These are phyloP conservation scores for Leptodactylus fallax DNA, from an alignment of 2,797 vertebrate genomes.

Conservation along the genomic window DNA sequence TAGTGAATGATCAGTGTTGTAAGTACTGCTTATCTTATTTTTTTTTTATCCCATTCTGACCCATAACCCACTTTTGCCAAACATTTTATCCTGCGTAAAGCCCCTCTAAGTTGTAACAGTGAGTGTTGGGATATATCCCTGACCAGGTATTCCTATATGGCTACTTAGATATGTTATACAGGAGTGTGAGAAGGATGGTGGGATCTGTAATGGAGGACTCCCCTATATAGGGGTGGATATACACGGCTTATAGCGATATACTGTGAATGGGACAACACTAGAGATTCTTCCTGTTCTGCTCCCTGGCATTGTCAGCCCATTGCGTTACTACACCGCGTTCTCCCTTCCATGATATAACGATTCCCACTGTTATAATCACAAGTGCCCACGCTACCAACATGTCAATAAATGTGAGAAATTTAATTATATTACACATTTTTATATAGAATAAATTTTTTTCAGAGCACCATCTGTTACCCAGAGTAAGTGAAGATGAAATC, in stretches of 20 bases:
- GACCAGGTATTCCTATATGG: neutral
- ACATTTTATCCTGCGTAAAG: too few species aligned
- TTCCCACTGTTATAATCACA: slow-evolving; percentile 60
- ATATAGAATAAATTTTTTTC: slow-evolving; percentile 54
- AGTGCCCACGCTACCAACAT: slow-evolving; percentile 59
- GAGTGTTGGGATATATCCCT: too few species aligned
- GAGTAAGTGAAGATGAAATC: slow-evolving; percentile 24
- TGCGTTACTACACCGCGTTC: neutral
- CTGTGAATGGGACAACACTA: neutral
- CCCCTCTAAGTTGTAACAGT: too few species aligned
- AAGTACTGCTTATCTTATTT: too few species aligned
- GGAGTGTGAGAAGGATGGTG: neutral
- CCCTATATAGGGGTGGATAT: neutral
- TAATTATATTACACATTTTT: slow-evolving; percentile 61
- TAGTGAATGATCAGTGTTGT: too few species aligned
- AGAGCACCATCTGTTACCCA: slow-evolving; percentile 54
- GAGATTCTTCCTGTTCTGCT: neutral
- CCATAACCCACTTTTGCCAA: too few species aligned
- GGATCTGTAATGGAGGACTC: too few species aligned
- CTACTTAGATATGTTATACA: neutral
- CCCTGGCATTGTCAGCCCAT: neutral
- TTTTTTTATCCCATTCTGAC: too few species aligned
- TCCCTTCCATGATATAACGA: slow-evolving; percentile 21
- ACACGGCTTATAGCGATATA: neutral
- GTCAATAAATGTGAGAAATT: slow-evolving; percentile 57